Evolutionary conservation across 2,888 invertebrate species (phyloP), one percentile per base, ranked within the genome.

Genomic region (Artemia sinica): DNA sequence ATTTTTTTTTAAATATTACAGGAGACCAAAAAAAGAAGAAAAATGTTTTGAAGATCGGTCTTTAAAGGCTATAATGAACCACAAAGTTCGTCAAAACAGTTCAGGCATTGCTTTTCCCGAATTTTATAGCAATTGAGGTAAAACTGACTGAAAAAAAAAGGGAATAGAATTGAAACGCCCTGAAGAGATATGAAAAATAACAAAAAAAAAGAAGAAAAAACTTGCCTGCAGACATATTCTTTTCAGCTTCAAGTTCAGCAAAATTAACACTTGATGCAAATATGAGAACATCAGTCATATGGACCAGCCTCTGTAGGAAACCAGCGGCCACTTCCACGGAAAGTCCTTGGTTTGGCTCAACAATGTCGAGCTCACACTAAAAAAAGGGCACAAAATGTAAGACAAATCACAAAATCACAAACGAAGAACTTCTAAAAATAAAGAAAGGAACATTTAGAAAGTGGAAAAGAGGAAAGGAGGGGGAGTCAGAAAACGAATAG

Each of bases 181-280:
- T 52, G 13, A 14, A n/a, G 58, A 2, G 58, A 41, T 41, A 7
- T 13, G 58, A 52, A 52, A 52, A 52, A 52, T 13, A 12, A 52
- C 52, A 52, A 52, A 12, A 52, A 11, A 4, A 5, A 52, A n/a
- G 58, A 52, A 52, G n/a, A 52, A 52, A 52, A 5, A 28, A 58
- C 63, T 97, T 97, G n/a, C 98, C 98, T 75, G 91, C 91, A 67
- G 95, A 94, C 97, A 99, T 98, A 78, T 97, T 98, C 81, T 98
- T 99, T 81, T 98, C 98, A 0, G 95, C 92, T 80, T 98, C 98
- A 66, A 98, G 81, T 79, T 99, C 98, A 49, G 91, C 91, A 76
- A 99, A 97, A 82, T 94, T 96, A 70, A 97, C 83, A 3, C 95
- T 93, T 76, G 94, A 95, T 70, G 97, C 95, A 81, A 99, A 97